Base-by-base conservation (phyloP, 2,113 vertebrate genomes). In the Anoplopoma fimbria region DNA sequence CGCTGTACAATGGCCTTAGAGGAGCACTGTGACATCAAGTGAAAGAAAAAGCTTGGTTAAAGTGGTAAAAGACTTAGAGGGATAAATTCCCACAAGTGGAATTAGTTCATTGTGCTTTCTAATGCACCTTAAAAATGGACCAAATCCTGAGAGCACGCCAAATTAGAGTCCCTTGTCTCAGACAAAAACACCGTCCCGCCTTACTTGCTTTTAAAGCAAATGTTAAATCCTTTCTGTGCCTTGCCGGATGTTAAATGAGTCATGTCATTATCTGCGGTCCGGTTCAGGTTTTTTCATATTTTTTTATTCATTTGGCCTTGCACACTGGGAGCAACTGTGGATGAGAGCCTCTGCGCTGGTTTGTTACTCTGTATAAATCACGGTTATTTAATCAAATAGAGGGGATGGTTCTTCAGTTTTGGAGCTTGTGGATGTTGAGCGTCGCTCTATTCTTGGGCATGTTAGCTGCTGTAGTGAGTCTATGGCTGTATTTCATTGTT, bases 371-470 rank as follows among this genome's bases (percentile, higher is more conserved):
- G 62, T 62, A 57, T 80, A 77, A 84, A 90, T 80, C 86, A 74
- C 68, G 65, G 17, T 38, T 68, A 68, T 82, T 88, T 68, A 77
- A 88, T 90, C 45, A 75, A 83, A 75, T 0, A 34, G 73, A 51
- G 71, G 60, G 45, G 64, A 63, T 17, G 2, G 2, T 19, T 79
- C 38, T 61, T 55, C 47, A n/a, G 53, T 36, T 65, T 31, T 17
- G 12, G 27, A 69, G 9, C 38, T n/a, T 0, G 68, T 29, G 61
- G 70, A 70, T 2, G 47, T 75, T 75, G 69, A 12, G 36, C 8
- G 6, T n/a, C 3, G 6, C 73, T 55, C 38, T 77, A 53, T 65
- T 80, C 47, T 3, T 15, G 61, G 67, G 36, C 45, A 1, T 29
- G 53, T 69, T 42, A 27, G 74, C 68, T 64, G 78, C 58, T 75